phyloP scores from a whole-genome alignment of 2,888 invertebrate species.

The Trissolcus brochymenae region DNA sequence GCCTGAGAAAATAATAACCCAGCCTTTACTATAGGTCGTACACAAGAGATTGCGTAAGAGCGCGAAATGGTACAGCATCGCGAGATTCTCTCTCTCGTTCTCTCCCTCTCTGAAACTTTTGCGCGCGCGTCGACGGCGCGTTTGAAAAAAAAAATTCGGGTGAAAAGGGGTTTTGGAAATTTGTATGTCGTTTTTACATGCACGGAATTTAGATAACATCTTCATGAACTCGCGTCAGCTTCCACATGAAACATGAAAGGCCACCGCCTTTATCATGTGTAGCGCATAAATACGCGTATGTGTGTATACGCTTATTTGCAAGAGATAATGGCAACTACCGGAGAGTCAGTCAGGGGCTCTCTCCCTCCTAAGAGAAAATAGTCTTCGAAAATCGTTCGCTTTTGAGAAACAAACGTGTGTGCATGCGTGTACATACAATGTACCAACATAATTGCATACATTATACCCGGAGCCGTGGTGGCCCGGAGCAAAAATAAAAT shows the following conservation, averaged over 20 bases:
- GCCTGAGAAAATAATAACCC: no score
- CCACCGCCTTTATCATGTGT: constrained; percentile 38
- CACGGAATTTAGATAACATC: constrained; percentile 52
- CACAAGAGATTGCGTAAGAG: no score
- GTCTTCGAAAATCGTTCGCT: constrained; percentile 38
- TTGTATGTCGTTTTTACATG: constrained; percentile 41
- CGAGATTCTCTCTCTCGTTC: no score
- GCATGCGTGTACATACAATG: constrained; percentile 34
- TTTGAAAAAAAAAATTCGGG: constrained; percentile 10
- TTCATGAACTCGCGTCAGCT: constrained; percentile 46
- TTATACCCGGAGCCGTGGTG: constrained; percentile 18
- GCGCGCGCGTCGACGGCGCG: no score
- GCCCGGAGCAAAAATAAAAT: constrained; percentile 44
- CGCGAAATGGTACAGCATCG: no score
- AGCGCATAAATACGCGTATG: constrained; percentile 26
- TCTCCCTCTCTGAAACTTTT: no score
- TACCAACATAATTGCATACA: constrained; percentile 46
- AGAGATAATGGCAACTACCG: constrained; percentile 50
- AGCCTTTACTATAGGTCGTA: no score
- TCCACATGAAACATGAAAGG: constrained; percentile 46
- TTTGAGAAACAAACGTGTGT: constrained; percentile 24
- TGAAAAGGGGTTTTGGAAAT: constrained; percentile 33
- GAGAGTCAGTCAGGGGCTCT: constrained; percentile 30
- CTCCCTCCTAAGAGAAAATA: constrained; percentile 13
- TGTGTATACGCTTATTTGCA: constrained; percentile 37